Evolutionary conservation across 1,140 invertebrate species (phyloP), one percentile per base, ranked within the genome.

Genomic region (Meloidogyne hapla): DNA sequence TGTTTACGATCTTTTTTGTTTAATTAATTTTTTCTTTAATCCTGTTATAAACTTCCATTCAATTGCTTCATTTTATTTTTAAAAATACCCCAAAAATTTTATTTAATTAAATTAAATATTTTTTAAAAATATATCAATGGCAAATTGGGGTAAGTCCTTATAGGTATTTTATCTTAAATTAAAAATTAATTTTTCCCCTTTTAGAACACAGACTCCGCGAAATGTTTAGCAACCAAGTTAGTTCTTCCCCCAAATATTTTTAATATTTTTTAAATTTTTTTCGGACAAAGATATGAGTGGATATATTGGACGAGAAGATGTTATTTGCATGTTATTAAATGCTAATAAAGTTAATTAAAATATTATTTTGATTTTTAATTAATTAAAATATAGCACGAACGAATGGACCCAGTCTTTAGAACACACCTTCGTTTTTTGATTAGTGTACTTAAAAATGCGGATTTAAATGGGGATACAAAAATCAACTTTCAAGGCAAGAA

Each of bases 401-500:
- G 87, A 75, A 80, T 81, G 63, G 83, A 85, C 18, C 81, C 87
- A 1, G 86, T 87, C 62, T 85, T 85, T 72, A 86, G 83, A 42
- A 83, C 87, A 12, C 85, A 85, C 3, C 74, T 82, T 64, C 81
- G 85, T 28, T 88, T 88, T 63, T 80, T 88, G 8, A 82, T 87
- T 61, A 71, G 80, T 26, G 81, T 86, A 8, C 78, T 88, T 21
- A 84, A 82, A 62, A 83, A 84, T 26, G 79, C 86, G 9, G 87
- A 88, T 64, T 84, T 87, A 38, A 85, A 87, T 75, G 86, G 85
- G 21, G 86, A 87, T 63, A 80, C 81, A 0, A 83, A 84, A 71
- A 88, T 88, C 45, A 82, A 83, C 72, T 88, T 88, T 72, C 86
- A 88, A 67, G 87, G 80, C 79, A 62, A 89, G 18, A n/a, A n/a